These are phyloP conservation scores for Heliornis fulica DNA, from an alignment of 2,113 vertebrate genomes.

Conservation along the genomic window DNA sequence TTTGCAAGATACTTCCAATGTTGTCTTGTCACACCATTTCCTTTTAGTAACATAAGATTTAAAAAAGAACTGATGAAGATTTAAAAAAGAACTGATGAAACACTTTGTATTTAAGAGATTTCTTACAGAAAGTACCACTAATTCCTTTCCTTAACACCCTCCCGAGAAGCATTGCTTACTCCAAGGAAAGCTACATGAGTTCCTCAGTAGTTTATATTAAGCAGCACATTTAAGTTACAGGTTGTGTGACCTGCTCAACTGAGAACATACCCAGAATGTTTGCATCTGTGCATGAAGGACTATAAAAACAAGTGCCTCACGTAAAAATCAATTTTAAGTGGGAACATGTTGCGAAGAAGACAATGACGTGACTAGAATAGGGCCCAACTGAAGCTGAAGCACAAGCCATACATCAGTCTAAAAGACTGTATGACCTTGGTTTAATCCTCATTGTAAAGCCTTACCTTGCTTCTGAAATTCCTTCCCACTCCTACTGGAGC, in stretches of 20 bases:
- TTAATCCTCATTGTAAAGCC: not conserved
- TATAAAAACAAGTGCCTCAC: not conserved
- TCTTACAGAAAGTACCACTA: not conserved
- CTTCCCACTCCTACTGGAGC: not conserved
- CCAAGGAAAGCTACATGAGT: not conserved
- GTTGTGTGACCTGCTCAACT: not conserved
- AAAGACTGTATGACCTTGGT: not conserved
- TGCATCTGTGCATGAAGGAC: not conserved
- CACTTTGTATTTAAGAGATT: not conserved
- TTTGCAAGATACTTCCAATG: not conserved
- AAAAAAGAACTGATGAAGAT: not conserved
- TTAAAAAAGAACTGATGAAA: not conserved
- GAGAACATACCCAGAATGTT: not conserved
- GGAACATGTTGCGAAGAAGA: not conserved
- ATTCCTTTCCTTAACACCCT: not conserved
- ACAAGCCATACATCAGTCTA: not conserved
- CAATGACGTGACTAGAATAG: not conserved
- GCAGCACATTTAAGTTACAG: not conserved
- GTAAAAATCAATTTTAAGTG: not conserved
- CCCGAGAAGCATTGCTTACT: not conserved
- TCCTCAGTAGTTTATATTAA: not conserved
- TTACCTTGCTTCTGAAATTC: not conserved
- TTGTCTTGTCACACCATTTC: not conserved
- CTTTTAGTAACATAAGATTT: not conserved
- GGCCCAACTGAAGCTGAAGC: not conserved